These are phyloP conservation scores for Stenichneumon culpator DNA, from an alignment of 2,888 invertebrate species.

Conservation along the genomic window DNA sequence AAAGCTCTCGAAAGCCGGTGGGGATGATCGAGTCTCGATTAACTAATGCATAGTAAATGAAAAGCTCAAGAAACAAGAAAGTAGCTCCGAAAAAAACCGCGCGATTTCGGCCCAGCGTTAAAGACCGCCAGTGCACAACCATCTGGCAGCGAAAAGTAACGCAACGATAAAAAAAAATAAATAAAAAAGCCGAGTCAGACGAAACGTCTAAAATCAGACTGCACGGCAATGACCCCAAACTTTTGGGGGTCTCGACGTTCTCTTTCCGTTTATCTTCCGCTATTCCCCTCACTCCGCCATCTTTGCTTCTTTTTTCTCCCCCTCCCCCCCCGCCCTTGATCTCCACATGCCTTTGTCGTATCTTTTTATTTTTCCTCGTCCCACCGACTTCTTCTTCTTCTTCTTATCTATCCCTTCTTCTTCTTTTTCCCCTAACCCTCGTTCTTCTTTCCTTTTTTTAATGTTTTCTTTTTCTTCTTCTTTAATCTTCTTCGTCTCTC, in stretches of 20 bases:
- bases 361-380: slow-evolving; percentile 36
- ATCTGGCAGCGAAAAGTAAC: slow-evolving; percentile 70
- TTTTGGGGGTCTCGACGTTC: slow-evolving; percentile 75
- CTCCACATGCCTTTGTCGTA: slow-evolving; percentile 20
- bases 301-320: slow-evolving; percentile 38
- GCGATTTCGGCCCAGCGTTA: neutral
- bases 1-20: neutral
- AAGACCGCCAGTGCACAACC: slow-evolving; percentile 62
- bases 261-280: slow-evolving; percentile 59
- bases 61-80: slow-evolving; percentile 9
- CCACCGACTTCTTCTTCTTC: slow-evolving; percentile 47
- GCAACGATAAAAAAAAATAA: slow-evolving; percentile 71
- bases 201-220: slow-evolving; percentile 74
- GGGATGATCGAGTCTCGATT: slow-evolving; percentile 20
- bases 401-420: slow-evolving; percentile 64
- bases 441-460: slow-evolving; percentile 58
- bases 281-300: slow-evolving; percentile 34
- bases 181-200: slow-evolving; percentile 42
- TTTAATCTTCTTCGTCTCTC: slow-evolving; percentile 52
- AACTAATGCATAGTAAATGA: neutral
- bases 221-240: slow-evolving; percentile 81
- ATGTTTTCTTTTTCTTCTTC: slow-evolving; percentile 44
- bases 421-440: slow-evolving; percentile 57
- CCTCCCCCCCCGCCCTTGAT: neutral
- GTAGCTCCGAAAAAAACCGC: slow-evolving; percentile 23